Evolutionary conservation across 2,797 vertebrate genomes (phyloP).

Genomic region (Anguilla anguilla): DNA sequence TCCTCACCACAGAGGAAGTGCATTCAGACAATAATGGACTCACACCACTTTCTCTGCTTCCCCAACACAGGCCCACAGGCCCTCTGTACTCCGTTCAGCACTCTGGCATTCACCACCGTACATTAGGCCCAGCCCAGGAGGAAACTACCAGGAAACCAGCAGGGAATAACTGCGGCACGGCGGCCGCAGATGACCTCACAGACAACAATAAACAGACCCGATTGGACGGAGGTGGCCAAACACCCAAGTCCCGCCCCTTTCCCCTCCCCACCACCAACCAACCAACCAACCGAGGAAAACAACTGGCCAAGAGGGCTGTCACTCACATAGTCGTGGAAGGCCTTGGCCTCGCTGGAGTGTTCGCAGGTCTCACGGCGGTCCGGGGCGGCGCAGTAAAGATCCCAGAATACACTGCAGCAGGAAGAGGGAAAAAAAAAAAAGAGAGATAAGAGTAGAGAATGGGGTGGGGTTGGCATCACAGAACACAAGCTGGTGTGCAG

Average conservation of each 20-base stretch:
- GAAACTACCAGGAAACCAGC: neutral
- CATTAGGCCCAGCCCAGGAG: neutral
- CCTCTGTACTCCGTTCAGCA: neutral
- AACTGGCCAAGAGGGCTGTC: conserved; percentile 11
- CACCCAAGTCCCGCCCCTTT: neutral
- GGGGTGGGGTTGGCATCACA: neutral
- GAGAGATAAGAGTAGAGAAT: neutral
- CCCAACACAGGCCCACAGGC: neutral
- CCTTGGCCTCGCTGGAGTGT: conserved; percentile 90
- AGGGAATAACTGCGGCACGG: neutral
- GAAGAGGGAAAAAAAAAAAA: conserved; percentile 5
- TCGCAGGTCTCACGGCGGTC: conserved; percentile 92
- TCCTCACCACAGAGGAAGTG: neutral
- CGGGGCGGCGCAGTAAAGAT: conserved; percentile 92
- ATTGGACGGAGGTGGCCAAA: neutral
- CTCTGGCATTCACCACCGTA: neutral
- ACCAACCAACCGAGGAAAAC: neutral
- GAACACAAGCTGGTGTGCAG: neutral
- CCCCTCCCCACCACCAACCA: neutral
- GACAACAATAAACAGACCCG: neutral
- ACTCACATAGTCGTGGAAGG: conserved; percentile 97
- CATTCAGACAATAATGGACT: neutral
- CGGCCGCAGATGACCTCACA: neutral
- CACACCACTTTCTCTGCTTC: neutral
- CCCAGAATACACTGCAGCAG: conserved; percentile 90